Evolutionary conservation across 1,140 invertebrate genomes (phyloP).

Genomic region (Chrysomallon squamiferum): DNA sequence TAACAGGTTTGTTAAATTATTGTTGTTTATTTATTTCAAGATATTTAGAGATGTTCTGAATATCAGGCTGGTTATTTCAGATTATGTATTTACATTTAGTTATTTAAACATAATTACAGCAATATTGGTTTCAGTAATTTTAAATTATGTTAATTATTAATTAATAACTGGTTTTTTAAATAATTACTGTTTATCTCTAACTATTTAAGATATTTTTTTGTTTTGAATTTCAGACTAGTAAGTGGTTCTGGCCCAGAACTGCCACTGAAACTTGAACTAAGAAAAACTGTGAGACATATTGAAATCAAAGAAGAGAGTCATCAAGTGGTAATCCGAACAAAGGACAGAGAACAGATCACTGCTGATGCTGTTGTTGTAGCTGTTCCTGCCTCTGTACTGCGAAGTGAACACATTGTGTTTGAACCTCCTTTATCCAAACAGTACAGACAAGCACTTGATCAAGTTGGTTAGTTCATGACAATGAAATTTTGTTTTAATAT

Average conservation of each 20-base stretch:
- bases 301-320: slow-evolving; percentile 26
- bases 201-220: too few species aligned
- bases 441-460: slow-evolving; percentile 20
- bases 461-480: slow-evolving; percentile 29
- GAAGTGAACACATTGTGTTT: slow-evolving; percentile 30
- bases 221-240: slow-evolving; percentile 22
- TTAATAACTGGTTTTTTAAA: too few species aligned
- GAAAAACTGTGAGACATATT: slow-evolving; percentile 39
- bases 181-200: too few species aligned
- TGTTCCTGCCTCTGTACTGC: slow-evolving; percentile 34
- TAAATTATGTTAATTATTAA: too few species aligned
- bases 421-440: slow-evolving; percentile 35
- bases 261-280: slow-evolving; percentile 32
- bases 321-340: slow-evolving; percentile 34
- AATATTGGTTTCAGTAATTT: too few species aligned
- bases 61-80: too few species aligned
- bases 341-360: slow-evolving; percentile 27
- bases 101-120: too few species aligned
- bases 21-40: too few species aligned
- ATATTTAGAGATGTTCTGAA: too few species aligned
- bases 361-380: slow-evolving; percentile 46
- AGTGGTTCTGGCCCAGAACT: slow-evolving; percentile 29
- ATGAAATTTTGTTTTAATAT: not conserved
- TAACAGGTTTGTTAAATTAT: too few species aligned
- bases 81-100: too few species aligned